A percentile compares a stretch with the other conserved stretches of the same genome.
Conservation (phyloP, 2,797 vertebrate genomes). For the Sarcoramphus papa region DNA sequence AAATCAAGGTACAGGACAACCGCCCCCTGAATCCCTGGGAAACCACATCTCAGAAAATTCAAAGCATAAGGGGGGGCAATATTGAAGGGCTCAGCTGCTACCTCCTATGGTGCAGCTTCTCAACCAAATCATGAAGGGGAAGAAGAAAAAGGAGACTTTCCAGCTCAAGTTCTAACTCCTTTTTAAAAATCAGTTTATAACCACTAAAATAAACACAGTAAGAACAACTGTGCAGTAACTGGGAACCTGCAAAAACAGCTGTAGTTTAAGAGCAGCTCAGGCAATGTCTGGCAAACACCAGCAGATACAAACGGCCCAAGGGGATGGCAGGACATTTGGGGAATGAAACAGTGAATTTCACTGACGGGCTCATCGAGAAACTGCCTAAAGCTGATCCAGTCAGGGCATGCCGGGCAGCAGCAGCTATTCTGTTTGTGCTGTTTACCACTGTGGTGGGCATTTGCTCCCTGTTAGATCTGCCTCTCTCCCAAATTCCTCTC, state of each 20-base stretch:
- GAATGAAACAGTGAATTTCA: neutral
- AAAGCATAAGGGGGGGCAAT: neutral
- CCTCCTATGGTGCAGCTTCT: neutral
- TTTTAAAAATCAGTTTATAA: constrained; percentile 57
- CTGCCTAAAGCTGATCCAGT: neutral
- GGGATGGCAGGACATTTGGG: neutral
- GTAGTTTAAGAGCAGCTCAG: neutral
- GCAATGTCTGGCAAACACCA: neutral
- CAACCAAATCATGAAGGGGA: neutral
- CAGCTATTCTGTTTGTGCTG: neutral
- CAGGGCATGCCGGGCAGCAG: rapidly evolving
- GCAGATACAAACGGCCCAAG: neutral
- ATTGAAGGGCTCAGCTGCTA: neutral
- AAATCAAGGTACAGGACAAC: neutral
- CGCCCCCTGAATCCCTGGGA: neutral
- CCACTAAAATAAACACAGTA: constrained; percentile 51
- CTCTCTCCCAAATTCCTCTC: neutral
- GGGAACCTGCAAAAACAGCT: constrained; percentile 59
- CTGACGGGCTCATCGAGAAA: neutral
- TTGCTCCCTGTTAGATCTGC: neutral
- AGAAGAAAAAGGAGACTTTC: constrained; percentile 26
- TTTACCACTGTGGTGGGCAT: rapidly evolving
- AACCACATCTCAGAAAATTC: neutral
- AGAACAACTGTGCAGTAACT: constrained; percentile 48
- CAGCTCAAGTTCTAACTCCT: constrained; percentile 31